A percentile compares a stretch with the other conserved stretches of the same genome.
Evolutionary conservation across 2,113 vertebrate species (phyloP).

Genomic region (Blennius ocellaris): DNA sequence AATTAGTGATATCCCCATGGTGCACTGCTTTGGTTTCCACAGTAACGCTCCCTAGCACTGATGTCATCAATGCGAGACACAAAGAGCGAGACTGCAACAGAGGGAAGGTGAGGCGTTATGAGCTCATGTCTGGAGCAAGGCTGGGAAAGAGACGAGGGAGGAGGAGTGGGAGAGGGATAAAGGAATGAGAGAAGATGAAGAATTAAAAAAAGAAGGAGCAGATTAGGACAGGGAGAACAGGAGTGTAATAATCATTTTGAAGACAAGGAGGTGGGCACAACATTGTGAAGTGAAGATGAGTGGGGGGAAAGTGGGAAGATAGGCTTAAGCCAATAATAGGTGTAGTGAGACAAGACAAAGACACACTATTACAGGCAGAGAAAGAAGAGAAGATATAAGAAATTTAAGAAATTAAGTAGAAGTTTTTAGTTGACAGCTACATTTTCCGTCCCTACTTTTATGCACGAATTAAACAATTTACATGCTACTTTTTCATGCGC

Average conservation of each 20-base stretch:
- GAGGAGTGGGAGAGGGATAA: too few species aligned
- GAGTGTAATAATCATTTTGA: constrained; percentile 11
- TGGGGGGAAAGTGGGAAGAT: constrained; percentile 5
- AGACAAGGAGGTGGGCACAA: constrained; percentile 17
- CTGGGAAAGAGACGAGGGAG: too few species aligned
- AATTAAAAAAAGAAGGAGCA: background rate
- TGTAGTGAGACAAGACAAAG: constrained; percentile 32
- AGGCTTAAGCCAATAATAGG: constrained; percentile 9
- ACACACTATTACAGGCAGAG: background rate
- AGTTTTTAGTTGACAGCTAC: background rate
- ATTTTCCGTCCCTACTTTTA: background rate
- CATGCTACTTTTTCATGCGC: background rate
- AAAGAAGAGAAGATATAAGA: background rate
- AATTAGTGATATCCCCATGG: constrained; percentile 64
- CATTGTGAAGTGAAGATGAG: constrained; percentile 4
- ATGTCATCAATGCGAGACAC: constrained; percentile 73
- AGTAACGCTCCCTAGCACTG: constrained; percentile 68
- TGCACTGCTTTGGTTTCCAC: constrained; percentile 64
- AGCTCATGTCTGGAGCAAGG: constrained; percentile 67
- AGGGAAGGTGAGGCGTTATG: constrained; percentile 50
- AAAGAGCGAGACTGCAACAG: constrained; percentile 49
- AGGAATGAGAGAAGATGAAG: too few species aligned
- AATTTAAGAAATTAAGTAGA: background rate
- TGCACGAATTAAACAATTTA: background rate
- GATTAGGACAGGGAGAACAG: constrained; percentile 3